These are phyloP conservation scores for Tipula confusa DNA, from an alignment of 2,888 invertebrate species.

Conservation along the genomic window DNA sequence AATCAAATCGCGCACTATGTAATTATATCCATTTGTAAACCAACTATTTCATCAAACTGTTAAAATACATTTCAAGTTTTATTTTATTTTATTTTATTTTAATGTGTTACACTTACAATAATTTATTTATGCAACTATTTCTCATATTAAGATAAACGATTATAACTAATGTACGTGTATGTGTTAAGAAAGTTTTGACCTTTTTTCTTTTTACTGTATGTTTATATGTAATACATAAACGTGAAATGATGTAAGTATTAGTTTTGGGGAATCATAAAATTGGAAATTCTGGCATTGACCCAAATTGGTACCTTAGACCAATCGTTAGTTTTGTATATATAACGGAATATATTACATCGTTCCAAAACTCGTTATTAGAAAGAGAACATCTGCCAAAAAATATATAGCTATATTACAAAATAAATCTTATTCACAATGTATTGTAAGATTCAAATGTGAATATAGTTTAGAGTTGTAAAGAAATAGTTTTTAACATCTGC, in stretches of 20 bases:
- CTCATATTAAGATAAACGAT: slow-evolving; percentile 12
- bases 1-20: neutral
- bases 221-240: neutral
- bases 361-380: neutral
- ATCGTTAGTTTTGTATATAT: neutral
- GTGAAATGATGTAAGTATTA: neutral
- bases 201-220: neutral
- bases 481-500: neutral
- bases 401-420: neutral
- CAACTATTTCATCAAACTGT: slow-evolving; percentile 14
- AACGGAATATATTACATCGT: neutral
- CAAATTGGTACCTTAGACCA: neutral
- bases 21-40: neutral
- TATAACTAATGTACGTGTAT: neutral
- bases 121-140: neutral
- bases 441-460: slow-evolving; percentile 14
- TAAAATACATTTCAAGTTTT: slow-evolving; percentile 3
- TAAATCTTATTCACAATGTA: neutral
- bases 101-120: slow-evolving; percentile 16
- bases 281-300: neutral
- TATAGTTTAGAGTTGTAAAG: neutral
- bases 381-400: neutral
- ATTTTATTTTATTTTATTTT: neutral
- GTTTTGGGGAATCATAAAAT: neutral
- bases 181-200: neutral